Evolutionary conservation across 2,797 vertebrate species (phyloP), one percentile per base, ranked within the genome.

Genomic region (Rhinoraja longicauda): DNA sequence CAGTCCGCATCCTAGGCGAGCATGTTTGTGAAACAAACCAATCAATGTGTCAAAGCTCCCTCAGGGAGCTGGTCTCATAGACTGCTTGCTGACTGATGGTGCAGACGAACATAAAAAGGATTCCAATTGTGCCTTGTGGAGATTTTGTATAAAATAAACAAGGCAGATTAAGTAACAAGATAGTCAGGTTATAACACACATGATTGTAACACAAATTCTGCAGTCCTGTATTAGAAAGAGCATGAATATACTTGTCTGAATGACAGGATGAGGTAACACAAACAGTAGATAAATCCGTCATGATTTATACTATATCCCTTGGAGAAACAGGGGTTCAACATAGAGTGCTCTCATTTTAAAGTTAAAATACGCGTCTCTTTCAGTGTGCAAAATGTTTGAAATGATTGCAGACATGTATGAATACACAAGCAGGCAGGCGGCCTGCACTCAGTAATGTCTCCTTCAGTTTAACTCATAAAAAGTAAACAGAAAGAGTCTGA

Each of bases 401-500:
- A 92, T 53, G 36, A 29, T 92, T 17, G 53, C 39, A 73, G 70
- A 57, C 26, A 7, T 75, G 6, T 75, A 53, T 75, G 90, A 67
- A 73, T 53, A 39, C 36, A 73, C 70, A 72, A 53, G 53, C 36
- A 15, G 70, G 13, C 90, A 53, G 67, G 91, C 32, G 59, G 53
- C 26, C n/a, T 13, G 9, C 29, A 81, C 3, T 57, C 13, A 57
- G 57, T 84, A 84, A 84, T 21, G 32, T n/a, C 39, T n/a, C 39
- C 72, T 73, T 70, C 6, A 70, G 70, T 92, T 45, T 72, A 72
- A 26, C 4, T 73, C 90, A 92, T 92, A 29, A 92, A 45, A 53
- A 92, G 67, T 53, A 73, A 73, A 92, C n/a, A 45, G 39, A 75
- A 90, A 90, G 67, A 88, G 36, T 53, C 90, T 92, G 90, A 92